These are phyloP conservation scores for Halcyon chelicuti DNA, from an alignment of 2,797 vertebrate genomes.

Conservation along the genomic window DNA sequence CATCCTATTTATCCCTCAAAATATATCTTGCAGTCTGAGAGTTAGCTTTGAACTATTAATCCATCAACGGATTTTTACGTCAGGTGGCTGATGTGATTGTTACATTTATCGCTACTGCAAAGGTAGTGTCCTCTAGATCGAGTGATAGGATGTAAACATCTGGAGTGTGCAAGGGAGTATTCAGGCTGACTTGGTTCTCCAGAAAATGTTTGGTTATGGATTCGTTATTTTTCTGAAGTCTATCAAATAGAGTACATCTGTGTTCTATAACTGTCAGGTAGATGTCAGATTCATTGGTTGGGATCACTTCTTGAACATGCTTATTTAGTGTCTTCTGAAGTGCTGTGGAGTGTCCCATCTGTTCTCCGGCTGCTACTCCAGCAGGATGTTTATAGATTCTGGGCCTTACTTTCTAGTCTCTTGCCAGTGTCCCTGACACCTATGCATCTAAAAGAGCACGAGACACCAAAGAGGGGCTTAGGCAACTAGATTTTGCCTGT, in stretches of 20 bases:
- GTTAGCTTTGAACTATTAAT: not conserved
- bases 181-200: not conserved
- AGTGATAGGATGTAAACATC: too few species aligned
- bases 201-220: not conserved
- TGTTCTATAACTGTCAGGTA: not conserved
- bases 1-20: not conserved
- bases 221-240: not conserved
- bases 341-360: not conserved
- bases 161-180: not conserved
- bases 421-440: not conserved
- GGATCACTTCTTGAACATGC: not conserved
- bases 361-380: not conserved
- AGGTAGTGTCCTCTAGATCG: fast-evolving
- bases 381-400: not conserved
- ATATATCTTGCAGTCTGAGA: fast-evolving
- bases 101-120: not conserved
- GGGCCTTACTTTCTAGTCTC: not conserved
- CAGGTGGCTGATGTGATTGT: not conserved
- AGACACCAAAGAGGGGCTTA: not conserved
- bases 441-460: not conserved
- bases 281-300: not conserved
- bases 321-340: fast-evolving
- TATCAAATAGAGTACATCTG: not conserved
- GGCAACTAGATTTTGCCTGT: not conserved
- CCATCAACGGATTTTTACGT: not conserved